Evolutionary conservation across 2,797 vertebrate species (phyloP), one percentile per base, ranked within the genome.

Genomic region (Gila robusta): DNA sequence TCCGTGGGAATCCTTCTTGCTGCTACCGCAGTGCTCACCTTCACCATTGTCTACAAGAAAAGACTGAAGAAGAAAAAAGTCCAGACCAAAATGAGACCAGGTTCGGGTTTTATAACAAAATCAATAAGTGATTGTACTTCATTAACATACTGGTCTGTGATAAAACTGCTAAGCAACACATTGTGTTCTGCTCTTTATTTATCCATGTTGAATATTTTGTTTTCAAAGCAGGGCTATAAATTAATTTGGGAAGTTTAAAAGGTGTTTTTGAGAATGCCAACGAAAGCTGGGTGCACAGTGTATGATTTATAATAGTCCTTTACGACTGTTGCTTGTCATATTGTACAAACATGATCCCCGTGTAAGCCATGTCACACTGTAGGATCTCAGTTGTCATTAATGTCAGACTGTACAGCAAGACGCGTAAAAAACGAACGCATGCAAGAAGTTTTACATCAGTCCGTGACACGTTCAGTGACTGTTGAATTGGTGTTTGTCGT

Each of bases 31-130:
- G 77, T 85, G 8, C 23, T 89, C 12, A 17, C 91, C 2, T 52
- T 95, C 81, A 83, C 69, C 35, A 39, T 89, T n/a, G 5, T 94
- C 19, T 86, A 32, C 87, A 90, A 85, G 83, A 92, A 67, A 87
- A 93, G 69, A 76, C 10, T 83, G 28, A 76, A 71, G 21, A 81
- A 84, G 81, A 83, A 82, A 11, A 74, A 32, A 21, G 70, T 76
- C 70, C 81, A 88, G n/a, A 59, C 59, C 23, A 81, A 87, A 59
- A 89, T 54, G 44, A 79, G 80, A 56, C 54, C 83, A 85, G 54
- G 82, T 79, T 64, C 1, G 64, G 16, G 12, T 32, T 80, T 19
- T 67, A 59, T 3, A 37, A 37, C 59, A 2, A 35, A 62, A 62
- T 26, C n/a, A 0, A 26, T 62, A 32, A 66, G 26, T 32, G 6